Conservation (phyloP, 2,888 invertebrate species). For the Brachynemurus nebulosus region DNA sequence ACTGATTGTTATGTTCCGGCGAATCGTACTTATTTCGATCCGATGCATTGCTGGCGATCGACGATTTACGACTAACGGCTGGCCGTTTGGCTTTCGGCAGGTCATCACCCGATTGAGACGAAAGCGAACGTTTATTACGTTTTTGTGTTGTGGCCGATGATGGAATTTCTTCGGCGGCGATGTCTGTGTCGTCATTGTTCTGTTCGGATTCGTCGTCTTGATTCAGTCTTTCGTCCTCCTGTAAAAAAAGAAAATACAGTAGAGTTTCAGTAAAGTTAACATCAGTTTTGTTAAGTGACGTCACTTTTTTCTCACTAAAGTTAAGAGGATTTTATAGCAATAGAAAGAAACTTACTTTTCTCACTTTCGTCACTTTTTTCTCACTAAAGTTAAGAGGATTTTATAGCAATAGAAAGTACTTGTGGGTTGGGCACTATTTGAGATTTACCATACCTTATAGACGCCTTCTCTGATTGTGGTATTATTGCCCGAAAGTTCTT, state of each 20-base stretch:
- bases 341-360: too few species aligned
- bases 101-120: neutral
- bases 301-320: too few species aligned
- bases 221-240: neutral
- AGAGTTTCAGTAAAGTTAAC: too few species aligned
- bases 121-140: neutral
- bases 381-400: too few species aligned
- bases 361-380: too few species aligned
- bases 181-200: neutral
- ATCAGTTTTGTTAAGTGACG: too few species aligned
- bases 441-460: neutral
- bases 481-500: conserved; percentile 41
- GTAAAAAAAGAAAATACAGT: neutral
- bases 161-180: neutral
- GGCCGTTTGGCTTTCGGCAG: neutral
- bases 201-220: neutral
- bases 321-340: too few species aligned
- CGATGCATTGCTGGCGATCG: neutral
- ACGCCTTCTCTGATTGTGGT: neutral
- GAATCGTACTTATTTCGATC: neutral
- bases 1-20: neutral
- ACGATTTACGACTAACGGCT: neutral
- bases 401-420: too few species aligned
- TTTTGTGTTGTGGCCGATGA: neutral
- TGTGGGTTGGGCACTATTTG: too few species aligned